These are phyloP conservation scores for Tineola bisselliella DNA, from an alignment of 2,888 invertebrate species.

Conservation along the genomic window DNA sequence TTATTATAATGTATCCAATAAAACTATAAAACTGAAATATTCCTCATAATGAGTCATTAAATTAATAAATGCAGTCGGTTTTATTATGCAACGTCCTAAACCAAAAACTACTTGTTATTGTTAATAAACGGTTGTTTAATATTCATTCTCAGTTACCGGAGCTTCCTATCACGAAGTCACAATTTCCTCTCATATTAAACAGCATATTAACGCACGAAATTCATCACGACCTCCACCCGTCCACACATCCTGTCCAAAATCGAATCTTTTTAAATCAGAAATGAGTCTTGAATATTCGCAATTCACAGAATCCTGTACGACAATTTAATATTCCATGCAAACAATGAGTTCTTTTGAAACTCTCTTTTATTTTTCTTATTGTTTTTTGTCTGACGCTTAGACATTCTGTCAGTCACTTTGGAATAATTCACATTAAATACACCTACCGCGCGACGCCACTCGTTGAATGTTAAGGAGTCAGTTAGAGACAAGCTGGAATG, in stretches of 20 bases:
- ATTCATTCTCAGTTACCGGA: slow-evolving; percentile 36
- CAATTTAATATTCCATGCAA: slow-evolving; percentile 52
- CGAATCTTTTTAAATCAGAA: slow-evolving; percentile 53
- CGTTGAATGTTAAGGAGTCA: slow-evolving; percentile 46
- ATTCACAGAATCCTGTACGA: slow-evolving; percentile 32
- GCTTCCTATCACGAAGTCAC: slow-evolving; percentile 58
- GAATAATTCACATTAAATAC: slow-evolving; percentile 63
- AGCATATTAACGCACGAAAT: slow-evolving; percentile 28
- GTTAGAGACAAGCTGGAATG: slow-evolving; percentile 37
- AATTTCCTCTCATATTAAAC: slow-evolving; percentile 57
- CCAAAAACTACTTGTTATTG: slow-evolving; percentile 5
- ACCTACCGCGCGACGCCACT: slow-evolving; percentile 49
- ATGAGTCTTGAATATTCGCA: slow-evolving; percentile 49
- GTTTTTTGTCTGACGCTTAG: slow-evolving; percentile 46
- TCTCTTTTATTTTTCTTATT: slow-evolving; percentile 44
- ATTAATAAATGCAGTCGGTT: not conserved
- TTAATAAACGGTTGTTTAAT: slow-evolving; percentile 33
- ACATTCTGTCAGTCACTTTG: slow-evolving; percentile 54
- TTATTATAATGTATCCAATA: not conserved
- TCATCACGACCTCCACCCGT: slow-evolving; percentile 39
- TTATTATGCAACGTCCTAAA: not conserved
- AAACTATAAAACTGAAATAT: not conserved
- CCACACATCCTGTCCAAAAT: slow-evolving; percentile 50
- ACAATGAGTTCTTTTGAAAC: slow-evolving; percentile 41
- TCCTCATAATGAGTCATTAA: not conserved